Percentiles rank a stretch among this genome's conserved stretches.
Conservation (phyloP, 23 tunicate species). For the Pegea sp. region DNA sequence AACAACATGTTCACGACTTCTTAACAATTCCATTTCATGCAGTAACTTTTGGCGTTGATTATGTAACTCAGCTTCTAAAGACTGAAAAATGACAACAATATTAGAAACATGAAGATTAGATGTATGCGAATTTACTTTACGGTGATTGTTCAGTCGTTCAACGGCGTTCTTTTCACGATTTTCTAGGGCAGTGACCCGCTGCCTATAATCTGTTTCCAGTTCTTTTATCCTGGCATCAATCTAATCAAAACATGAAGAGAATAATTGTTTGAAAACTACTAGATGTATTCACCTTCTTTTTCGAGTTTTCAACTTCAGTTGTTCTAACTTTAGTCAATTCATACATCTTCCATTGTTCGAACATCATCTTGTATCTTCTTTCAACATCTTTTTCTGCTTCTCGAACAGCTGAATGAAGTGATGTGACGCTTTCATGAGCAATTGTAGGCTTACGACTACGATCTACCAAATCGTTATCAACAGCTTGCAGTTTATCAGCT, state of each 20-base stretch:
- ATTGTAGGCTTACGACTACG: too few relatives aligned
- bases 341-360: slow-evolving; percentile 65
- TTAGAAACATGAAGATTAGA: too few relatives aligned
- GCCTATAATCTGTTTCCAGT: slow-evolving; percentile 46
- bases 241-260: slow-evolving; percentile 6
- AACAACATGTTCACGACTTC: slow-evolving; percentile 30
- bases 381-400: slow-evolving; percentile 69
- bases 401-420: slow-evolving; percentile 20
- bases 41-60: slow-evolving; percentile 59
- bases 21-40: slow-evolving; percentile 38
- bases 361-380: slow-evolving; percentile 25
- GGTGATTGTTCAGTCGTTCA: slow-evolving; percentile 39
- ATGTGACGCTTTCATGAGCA: too few relatives aligned
- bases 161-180: slow-evolving; percentile 48
- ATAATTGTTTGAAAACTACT: too few relatives aligned
- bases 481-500: too few relatives aligned
- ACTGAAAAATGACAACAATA: too few relatives aligned
- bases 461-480: too few relatives aligned
- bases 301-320: slow-evolving; percentile 42
- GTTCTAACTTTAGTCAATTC: slow-evolving; percentile 38
- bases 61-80: slow-evolving; percentile 59
- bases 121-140: slow-evolving; percentile 17
- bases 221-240: slow-evolving; percentile 11
- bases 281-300: slow-evolving; percentile 58
- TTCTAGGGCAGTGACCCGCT: slow-evolving; percentile 12